Evolutionary conservation across 1,140 invertebrate species (phyloP).

Genomic region (Eriosoma lanigerum): DNA sequence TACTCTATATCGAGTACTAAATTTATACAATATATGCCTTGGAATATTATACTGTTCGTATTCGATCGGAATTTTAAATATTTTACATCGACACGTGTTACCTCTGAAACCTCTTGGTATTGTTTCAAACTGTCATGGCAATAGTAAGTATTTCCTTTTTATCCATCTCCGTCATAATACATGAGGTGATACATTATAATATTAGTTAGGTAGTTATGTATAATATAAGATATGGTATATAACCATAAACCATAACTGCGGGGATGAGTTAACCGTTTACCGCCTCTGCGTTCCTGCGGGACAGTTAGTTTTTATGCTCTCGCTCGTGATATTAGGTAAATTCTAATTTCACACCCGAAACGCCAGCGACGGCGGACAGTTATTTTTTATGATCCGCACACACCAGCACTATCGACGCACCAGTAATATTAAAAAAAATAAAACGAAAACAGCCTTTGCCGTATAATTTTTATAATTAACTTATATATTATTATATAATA

Average conservation of each 20-base stretch:
- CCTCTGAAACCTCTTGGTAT: neutral
- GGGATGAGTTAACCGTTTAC: constrained; percentile 27
- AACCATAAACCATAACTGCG: neutral
- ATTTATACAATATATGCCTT: no score
- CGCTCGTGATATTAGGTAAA: constrained; percentile 29
- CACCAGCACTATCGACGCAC: neutral
- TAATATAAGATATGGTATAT: no score
- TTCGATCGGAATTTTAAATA: neutral
- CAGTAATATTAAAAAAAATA: neutral
- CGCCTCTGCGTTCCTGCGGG: constrained; percentile 2
- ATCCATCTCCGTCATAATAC: no score
- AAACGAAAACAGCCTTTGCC: neutral
- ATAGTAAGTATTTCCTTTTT: neutral
- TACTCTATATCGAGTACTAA: no score
- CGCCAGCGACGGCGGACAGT: neutral
- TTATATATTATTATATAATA: neutral
- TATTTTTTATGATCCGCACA: constrained; percentile 20
- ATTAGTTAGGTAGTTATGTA: no score
- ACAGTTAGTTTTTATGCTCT: constrained; percentile 24
- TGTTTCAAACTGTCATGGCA: constrained; percentile 5
- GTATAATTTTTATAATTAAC: constrained; percentile 31
- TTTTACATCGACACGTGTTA: neutral
- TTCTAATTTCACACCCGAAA: constrained; percentile 29
- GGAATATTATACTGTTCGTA: no score
- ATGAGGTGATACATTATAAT: no score